These are phyloP conservation scores for Andrena camellia DNA, from an alignment of 2,888 invertebrate species.

Conservation along the genomic window DNA sequence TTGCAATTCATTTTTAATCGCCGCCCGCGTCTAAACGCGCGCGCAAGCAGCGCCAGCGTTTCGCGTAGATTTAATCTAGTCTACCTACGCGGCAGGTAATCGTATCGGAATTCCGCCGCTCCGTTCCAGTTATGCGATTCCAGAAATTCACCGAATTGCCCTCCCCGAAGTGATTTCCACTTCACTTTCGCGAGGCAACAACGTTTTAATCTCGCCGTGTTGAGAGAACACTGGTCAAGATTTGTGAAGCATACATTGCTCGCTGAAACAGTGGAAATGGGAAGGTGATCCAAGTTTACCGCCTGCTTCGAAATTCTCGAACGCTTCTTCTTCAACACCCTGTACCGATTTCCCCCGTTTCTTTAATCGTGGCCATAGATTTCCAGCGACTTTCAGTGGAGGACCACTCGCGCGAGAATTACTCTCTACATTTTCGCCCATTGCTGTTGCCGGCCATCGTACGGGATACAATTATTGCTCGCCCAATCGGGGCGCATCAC, in stretches of 20 bases:
- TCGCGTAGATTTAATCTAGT: constrained; percentile 43
- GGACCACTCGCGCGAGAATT: constrained; percentile 29
- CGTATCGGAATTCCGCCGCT: constrained; percentile 42
- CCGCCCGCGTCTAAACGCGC: not conserved
- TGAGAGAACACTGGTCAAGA: too few relatives aligned
- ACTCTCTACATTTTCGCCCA: constrained; percentile 60
- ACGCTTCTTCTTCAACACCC: not conserved
- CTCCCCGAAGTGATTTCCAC: constrained; percentile 18
- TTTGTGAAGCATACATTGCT: too few relatives aligned
- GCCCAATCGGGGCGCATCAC: constrained; percentile 72
- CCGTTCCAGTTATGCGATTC: constrained; percentile 24
- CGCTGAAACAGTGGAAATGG: too few relatives aligned
- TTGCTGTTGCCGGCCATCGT: constrained; percentile 58
- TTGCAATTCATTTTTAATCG: constrained; percentile 27
- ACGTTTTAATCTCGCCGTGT: constrained; percentile 6
- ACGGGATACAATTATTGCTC: constrained; percentile 71
- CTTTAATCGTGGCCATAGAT: constrained; percentile 10
- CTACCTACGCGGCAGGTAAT: constrained; percentile 31
- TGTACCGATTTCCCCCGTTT: not conserved
- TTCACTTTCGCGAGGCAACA: not conserved
- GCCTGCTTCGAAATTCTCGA: not conserved
- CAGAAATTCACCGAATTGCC: constrained; percentile 35
- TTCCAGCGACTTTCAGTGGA: constrained; percentile 13
- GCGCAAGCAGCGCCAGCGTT: constrained; percentile 6
- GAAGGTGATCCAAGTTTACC: too few relatives aligned